Evolutionary conservation across 2,797 vertebrate species (phyloP).

Genomic region (Apogon hyalosoma): DNA sequence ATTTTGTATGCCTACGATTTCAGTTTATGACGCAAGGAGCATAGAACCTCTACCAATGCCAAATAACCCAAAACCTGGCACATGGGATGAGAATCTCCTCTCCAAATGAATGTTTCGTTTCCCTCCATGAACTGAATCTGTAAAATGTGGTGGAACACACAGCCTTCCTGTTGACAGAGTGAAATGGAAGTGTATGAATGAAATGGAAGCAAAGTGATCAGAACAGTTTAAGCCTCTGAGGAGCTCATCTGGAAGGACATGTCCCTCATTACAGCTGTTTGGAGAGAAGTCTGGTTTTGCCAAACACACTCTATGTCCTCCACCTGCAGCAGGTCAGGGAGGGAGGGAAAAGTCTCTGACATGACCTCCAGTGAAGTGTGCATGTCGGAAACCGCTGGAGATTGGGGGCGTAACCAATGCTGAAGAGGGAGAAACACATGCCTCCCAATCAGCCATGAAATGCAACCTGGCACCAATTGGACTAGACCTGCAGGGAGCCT

Average conservation of each 20-base stretch:
- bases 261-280: constrained; percentile 75
- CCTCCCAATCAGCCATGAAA: constrained; percentile 82
- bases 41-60: constrained; percentile 43
- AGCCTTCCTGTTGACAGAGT: constrained; percentile 42
- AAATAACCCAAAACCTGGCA: constrained; percentile 52
- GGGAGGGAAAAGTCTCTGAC: constrained; percentile 71
- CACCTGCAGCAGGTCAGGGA: constrained; percentile 69
- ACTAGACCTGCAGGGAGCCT: constrained; percentile 70
- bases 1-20: constrained; percentile 65
- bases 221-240: constrained; percentile 64
- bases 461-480: constrained; percentile 78
- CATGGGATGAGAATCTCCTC: constrained; percentile 38
- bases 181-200: constrained; percentile 24
- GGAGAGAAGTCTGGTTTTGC: constrained; percentile 56
- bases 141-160: constrained; percentile 19
- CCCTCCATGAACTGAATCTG: constrained; percentile 53
- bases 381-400: constrained; percentile 77
- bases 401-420: constrained; percentile 68
- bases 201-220: constrained; percentile 36
- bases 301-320: constrained; percentile 44
- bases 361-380: constrained; percentile 80
- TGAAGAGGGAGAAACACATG: constrained; percentile 72
- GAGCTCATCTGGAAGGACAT: constrained; percentile 69
- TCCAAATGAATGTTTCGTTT: constrained; percentile 68
- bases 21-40: constrained; percentile 66